A percentile compares a stretch with the other conserved stretches of the same genome.
Evolutionary conservation across 1,140 invertebrate genomes (phyloP).

Genomic region (Tetraneura akinire): DNA sequence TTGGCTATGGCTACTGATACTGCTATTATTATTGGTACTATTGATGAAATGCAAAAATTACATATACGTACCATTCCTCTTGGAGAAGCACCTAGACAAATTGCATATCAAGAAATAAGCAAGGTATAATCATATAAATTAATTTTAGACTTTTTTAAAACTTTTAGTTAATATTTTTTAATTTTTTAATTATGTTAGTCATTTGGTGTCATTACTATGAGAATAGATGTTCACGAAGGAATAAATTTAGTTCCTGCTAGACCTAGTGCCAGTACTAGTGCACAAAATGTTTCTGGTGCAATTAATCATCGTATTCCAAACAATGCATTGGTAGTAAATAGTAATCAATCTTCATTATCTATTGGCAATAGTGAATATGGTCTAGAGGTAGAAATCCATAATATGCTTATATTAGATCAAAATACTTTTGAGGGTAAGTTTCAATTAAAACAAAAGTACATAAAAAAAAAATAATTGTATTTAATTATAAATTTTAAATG

Average conservation of each 20-base stretch:
- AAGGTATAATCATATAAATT: constrained; percentile 64
- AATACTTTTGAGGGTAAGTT: constrained; percentile 85
- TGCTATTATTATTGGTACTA: constrained; percentile 94
- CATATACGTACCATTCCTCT: constrained; percentile 94
- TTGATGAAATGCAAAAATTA: constrained; percentile 98
- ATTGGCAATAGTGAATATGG: constrained; percentile 61
- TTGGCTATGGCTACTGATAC: constrained; percentile 92
- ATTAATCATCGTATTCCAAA: constrained; percentile 58
- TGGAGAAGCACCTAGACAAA: constrained; percentile 89
- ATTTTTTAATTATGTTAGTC: constrained; percentile 69
- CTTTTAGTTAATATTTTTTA: not conserved
- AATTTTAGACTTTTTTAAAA: not conserved
- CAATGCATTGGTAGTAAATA: constrained; percentile 59
- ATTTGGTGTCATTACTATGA: constrained; percentile 90
- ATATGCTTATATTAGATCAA: constrained; percentile 91
- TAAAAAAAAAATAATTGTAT: not conserved
- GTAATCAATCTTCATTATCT: constrained; percentile 61
- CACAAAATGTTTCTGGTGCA: constrained; percentile 62
- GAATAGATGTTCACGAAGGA: constrained; percentile 81
- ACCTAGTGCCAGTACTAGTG: constrained; percentile 78
- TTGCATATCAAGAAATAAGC: constrained; percentile 92
- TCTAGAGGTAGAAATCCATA: constrained; percentile 88
- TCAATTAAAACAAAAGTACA: not conserved
- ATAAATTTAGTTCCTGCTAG: constrained; percentile 69
- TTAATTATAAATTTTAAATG: constrained; percentile 21